Evolutionary conservation across 1,140 invertebrate genomes (phyloP).

Genomic region (Camponotus floridanus): DNA sequence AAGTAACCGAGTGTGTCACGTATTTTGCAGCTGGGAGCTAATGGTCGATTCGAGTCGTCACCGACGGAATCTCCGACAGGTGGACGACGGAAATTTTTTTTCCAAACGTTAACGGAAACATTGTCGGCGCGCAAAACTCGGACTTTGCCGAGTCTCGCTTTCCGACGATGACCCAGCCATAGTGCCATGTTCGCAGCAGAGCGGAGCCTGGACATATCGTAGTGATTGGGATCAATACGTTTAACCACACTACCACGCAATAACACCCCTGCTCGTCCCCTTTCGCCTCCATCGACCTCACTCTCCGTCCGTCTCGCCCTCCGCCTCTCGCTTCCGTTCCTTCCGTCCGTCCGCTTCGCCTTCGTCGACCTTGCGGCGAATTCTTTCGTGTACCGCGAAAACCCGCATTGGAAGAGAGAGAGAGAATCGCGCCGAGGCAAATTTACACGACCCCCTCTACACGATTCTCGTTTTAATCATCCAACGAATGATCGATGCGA

Average conservation of each 20-base stretch:
- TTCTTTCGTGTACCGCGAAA: constrained; percentile 64
- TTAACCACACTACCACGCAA: constrained; percentile 72
- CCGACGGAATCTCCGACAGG: background rate
- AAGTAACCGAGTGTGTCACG: background rate
- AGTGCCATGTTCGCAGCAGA: constrained; percentile 50
- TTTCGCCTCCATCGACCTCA: constrained; percentile 67
- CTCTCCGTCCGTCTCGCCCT: constrained; percentile 56
- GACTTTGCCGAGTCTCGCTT: constrained; percentile 13
- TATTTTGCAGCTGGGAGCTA: background rate
- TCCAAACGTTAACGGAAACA: background rate
- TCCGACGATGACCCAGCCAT: constrained; percentile 62
- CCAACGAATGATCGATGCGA: background rate
- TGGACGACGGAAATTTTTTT: background rate
- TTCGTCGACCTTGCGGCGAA: constrained; percentile 63
- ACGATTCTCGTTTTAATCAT: background rate
- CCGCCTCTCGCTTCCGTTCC: constrained; percentile 37
- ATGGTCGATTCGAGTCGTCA: constrained; percentile 1
- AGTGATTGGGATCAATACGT: constrained; percentile 77
- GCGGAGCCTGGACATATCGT: constrained; percentile 71
- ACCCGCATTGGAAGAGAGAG: constrained; percentile 33
- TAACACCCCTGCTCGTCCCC: constrained; percentile 70
- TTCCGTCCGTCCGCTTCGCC: constrained; percentile 55
- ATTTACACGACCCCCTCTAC: background rate
- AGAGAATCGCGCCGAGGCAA: constrained; percentile 5
- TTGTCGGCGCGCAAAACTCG: background rate